Conservation (phyloP, 2,888 invertebrate species). For the Brachypalpus laphriformis region DNA sequence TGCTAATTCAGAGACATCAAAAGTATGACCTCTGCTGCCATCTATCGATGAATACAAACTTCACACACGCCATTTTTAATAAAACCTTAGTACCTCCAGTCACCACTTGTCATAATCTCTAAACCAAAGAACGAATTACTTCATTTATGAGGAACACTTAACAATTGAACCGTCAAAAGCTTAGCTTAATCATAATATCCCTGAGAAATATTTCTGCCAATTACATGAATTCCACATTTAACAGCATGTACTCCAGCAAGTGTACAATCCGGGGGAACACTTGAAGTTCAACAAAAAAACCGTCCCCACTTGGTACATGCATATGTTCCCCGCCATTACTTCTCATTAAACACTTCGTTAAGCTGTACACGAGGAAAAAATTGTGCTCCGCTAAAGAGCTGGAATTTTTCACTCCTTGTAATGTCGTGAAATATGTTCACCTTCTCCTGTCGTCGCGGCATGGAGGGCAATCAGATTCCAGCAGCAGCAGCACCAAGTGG, state of each 20-base stretch:
- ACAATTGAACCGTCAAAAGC: slow-evolving; percentile 30
- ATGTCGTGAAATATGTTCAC: slow-evolving; percentile 56
- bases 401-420: slow-evolving; percentile 68
- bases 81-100: background rate
- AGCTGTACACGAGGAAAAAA: slow-evolving; percentile 44
- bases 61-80: background rate
- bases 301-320: slow-evolving; percentile 61
- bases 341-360: slow-evolving; percentile 74
- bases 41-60: background rate
- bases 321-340: slow-evolving; percentile 69
- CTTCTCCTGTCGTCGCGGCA: slow-evolving; percentile 25
- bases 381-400: slow-evolving; percentile 37
- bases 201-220: slow-evolving; percentile 58
- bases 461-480: slow-evolving; percentile 38
- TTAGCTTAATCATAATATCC: slow-evolving; percentile 41
- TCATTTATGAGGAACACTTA: slow-evolving; percentile 1
- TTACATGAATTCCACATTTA: slow-evolving; percentile 58
- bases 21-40: background rate
- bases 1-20: too few species aligned
- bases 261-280: slow-evolving; percentile 21
- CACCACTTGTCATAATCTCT: background rate
- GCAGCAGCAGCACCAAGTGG: slow-evolving; percentile 59
- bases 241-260: slow-evolving; percentile 62
- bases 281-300: background rate
- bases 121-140: slow-evolving; percentile 1